Evolutionary conservation across 2,797 vertebrate genomes (phyloP), one percentile per base, ranked within the genome.

Genomic region (Hybognathus amarus): DNA sequence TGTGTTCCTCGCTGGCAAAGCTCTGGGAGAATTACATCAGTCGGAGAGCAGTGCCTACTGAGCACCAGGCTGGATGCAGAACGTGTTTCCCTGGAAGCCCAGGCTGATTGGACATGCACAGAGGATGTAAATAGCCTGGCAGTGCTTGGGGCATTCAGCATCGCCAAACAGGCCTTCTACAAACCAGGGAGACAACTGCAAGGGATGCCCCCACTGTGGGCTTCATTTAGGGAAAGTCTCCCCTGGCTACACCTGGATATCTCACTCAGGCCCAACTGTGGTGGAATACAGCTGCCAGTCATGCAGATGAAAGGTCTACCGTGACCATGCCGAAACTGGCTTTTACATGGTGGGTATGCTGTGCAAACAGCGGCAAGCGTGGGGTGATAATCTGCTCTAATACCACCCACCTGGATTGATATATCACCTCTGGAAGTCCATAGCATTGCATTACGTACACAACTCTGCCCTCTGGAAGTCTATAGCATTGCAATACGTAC

Each of bases 321-420:
- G 33, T 80, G 84, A 85, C 84, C 80, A 52, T 66, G 69, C 67
- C 77, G 24, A 87, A 87, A 84, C 79, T 61, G 69, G 82, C 79
- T 87, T 87, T 83, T 83, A 77, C 27, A 54, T 33, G 52, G 74
- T 70, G 42, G 38, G 61, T 83, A 78, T 74, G 68, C 68, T 77
- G 70, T 79, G 79, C 68, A 69, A 17, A 47, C 78, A 79, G 86
- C 87, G 90, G 92, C 92, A 93, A 91, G 84, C 85, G 68, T 85
- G 83, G 89, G 69, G 83, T 56, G 63, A 91, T 93, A 93, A 94
- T 95, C 92, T 91, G 88, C 84, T 89, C 89, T 92, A 90, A 91
- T 92, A 90, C 91, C 91, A 88, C 89, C 77, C 83, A 68, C 81
- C 85, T 74, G 47, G 79, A 40, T 61, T 75, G 38, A 76, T 85